Evolutionary conservation across 2,888 invertebrate species (phyloP).

Genomic region (Charanyca ferruginea): DNA sequence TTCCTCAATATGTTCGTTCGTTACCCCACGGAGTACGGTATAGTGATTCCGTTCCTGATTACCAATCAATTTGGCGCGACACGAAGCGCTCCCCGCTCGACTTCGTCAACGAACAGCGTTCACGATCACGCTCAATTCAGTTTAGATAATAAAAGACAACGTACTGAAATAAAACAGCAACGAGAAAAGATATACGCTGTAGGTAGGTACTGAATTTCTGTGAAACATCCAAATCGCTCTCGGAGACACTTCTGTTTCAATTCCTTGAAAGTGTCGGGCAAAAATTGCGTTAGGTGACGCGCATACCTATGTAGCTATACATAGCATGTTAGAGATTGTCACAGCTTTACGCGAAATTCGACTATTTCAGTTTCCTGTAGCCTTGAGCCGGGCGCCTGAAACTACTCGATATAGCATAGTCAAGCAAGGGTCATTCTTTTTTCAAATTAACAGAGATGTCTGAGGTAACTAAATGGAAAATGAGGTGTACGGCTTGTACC

Average conservation of each 20-base stretch:
- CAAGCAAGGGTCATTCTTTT: constrained; percentile 45
- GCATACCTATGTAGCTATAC: constrained; percentile 46
- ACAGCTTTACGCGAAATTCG: constrained; percentile 55
- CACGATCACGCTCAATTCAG: constrained; percentile 61
- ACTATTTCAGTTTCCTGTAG: constrained; percentile 61
- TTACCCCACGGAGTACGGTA: constrained; percentile 45
- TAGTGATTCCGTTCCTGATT: constrained; percentile 60
- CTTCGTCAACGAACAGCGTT: constrained; percentile 48
- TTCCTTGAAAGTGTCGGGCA: constrained; percentile 80
- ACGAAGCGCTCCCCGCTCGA: constrained; percentile 46
- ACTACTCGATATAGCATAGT: constrained; percentile 44
- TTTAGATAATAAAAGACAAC: constrained; percentile 64
- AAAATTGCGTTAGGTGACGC: constrained; percentile 81
- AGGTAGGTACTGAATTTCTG: constrained; percentile 62
- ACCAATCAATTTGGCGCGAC: constrained; percentile 65
- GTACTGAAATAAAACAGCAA: constrained; percentile 61
- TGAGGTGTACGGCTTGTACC: neutral
- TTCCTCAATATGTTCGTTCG: constrained; percentile 46
- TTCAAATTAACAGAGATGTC: constrained; percentile 58
- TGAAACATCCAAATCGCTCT: constrained; percentile 71
- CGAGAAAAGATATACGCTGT: constrained; percentile 47
- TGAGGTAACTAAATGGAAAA: constrained; percentile 29
- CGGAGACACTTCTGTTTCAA: constrained; percentile 85
- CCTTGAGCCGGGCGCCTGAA: constrained; percentile 52
- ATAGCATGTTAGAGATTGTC: constrained; percentile 50